phyloP scores from a whole-genome alignment of 2,797 vertebrate species.

The Chelon auratus region DNA sequence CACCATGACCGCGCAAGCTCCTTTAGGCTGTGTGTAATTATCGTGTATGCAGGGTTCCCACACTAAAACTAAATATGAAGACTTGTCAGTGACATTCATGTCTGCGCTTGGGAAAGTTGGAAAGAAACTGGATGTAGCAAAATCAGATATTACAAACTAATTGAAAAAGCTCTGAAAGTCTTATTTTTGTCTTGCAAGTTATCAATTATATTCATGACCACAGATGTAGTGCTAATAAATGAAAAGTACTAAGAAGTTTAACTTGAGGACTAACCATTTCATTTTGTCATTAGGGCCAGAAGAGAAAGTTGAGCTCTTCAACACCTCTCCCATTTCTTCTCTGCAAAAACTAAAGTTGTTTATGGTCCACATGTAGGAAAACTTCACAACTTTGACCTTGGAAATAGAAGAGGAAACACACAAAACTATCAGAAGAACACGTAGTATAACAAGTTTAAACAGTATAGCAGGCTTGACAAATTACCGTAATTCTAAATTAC shows the following conservation, averaged over 20 bases:
- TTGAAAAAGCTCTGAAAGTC: conserved; percentile 1
- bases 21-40: conserved; percentile 18
- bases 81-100: neutral
- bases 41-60: conserved; percentile 7
- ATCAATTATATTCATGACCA: neutral
- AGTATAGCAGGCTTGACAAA: neutral
- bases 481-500: neutral
- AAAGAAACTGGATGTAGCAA: neutral
- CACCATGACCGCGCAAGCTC: neutral
- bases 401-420: conserved; percentile 48
- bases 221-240: neutral
- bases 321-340: conserved; percentile 99
- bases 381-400: conserved; percentile 99
- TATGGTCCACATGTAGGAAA: conserved; percentile 99
- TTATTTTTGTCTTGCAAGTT: neutral
- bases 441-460: neutral
- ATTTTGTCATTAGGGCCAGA: conserved; percentile 99
- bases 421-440: conserved; percentile 8
- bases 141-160: neutral
- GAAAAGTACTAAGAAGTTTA: neutral
- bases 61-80: conserved; percentile 8
- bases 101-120: neutral
- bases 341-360: conserved; percentile 99
- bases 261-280: conserved; percentile 90
- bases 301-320: conserved; percentile 99